A percentile compares a stretch with the other conserved stretches of the same genome.
Conservation (phyloP, 1,140 invertebrate species). For the Brachionus paranguensis region DNA sequence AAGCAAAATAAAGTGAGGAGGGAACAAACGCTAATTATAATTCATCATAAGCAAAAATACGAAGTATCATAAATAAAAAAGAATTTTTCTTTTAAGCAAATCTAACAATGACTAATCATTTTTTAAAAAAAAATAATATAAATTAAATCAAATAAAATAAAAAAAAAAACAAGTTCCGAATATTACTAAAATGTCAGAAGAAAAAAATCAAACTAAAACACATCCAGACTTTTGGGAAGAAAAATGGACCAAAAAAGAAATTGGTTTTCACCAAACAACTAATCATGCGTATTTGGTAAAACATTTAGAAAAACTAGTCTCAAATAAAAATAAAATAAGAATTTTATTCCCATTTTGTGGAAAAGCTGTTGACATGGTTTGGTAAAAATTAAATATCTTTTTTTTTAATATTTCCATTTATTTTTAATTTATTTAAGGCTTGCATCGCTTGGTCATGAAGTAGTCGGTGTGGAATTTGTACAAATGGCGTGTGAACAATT, state of each 20-base stretch:
- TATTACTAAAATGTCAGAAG: not conserved
- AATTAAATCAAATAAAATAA: not conserved
- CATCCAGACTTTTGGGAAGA: not conserved
- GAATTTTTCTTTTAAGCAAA: not conserved
- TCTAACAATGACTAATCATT: not conserved
- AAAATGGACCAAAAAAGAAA: not conserved
- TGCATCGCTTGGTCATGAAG: conserved; percentile 6
- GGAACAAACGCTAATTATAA: not conserved
- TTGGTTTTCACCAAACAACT: not conserved
- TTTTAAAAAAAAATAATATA: not conserved
- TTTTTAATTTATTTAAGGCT: not conserved
- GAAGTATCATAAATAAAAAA: not conserved
- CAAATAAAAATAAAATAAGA: not conserved
- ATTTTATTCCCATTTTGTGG: not conserved
- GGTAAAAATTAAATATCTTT: not conserved
- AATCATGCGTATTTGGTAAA: not conserved
- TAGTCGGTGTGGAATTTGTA: not conserved
- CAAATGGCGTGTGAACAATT: conserved; percentile 1
- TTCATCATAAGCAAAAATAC: not conserved
- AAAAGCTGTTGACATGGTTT: not conserved
- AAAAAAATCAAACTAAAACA: not conserved
- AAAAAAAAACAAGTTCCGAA: not conserved
- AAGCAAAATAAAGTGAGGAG: not conserved
- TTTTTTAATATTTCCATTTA: not conserved
- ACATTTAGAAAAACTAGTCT: not conserved